Conservation (phyloP, 1,140 invertebrate genomes). For the Drosophila mojavensis region DNA sequence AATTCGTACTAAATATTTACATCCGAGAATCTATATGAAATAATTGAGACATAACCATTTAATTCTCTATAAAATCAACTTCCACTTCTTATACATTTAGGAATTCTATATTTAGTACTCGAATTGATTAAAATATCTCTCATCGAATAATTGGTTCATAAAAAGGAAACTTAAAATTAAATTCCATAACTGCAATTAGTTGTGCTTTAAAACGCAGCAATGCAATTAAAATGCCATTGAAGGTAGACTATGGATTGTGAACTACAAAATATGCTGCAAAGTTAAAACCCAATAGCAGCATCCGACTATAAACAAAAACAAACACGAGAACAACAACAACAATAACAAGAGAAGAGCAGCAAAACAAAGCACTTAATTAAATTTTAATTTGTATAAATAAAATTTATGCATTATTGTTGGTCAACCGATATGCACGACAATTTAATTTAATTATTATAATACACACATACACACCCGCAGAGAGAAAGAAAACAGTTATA, state of each 20-base stretch:
- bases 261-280: constrained; percentile 1
- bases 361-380: constrained; percentile 35
- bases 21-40: no score
- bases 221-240: constrained; percentile 15
- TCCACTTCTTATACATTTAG: no score
- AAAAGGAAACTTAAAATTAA: no score
- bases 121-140: no score
- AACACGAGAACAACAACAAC: not conserved
- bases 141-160: no score
- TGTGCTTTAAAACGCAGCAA: not conserved
- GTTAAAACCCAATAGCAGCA: not conserved
- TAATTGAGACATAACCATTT: no score
- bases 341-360: not conserved
- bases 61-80: no score
- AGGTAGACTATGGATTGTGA: not conserved
- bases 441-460: constrained; percentile 25
- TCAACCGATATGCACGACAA: constrained; percentile 7
- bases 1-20: no score
- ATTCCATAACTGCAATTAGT: constrained; percentile 8
- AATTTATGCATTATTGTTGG: constrained; percentile 25
- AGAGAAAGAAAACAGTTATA: not conserved
- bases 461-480: not conserved
- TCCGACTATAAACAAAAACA: constrained; percentile 3
- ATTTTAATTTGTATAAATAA: constrained; percentile 31
- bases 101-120: no score